Evolutionary conservation across 2,113 vertebrate species (phyloP).

Genomic region (Rhinoderma darwinii): DNA sequence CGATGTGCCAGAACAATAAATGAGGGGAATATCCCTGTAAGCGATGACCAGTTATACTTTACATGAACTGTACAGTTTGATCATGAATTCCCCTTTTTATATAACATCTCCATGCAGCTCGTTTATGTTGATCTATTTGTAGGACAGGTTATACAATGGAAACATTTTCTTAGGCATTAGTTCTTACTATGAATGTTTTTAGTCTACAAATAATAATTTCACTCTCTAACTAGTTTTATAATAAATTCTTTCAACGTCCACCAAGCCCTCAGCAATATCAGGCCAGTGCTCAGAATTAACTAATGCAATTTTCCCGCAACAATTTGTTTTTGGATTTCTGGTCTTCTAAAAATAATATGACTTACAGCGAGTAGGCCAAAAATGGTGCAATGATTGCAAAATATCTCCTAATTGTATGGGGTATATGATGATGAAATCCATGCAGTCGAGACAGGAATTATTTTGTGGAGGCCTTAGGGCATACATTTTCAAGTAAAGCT

Average conservation of each 20-base stretch:
- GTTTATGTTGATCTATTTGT: too few relatives aligned
- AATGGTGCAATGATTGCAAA: not conserved
- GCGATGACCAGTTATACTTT: too few relatives aligned
- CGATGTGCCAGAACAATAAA: too few relatives aligned
- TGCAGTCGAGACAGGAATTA: not conserved
- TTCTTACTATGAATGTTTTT: not conserved
- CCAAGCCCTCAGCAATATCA: not conserved
- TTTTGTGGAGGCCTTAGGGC: too few relatives aligned
- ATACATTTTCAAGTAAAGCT: too few relatives aligned
- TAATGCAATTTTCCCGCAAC: not conserved
- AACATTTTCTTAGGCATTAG: not conserved
- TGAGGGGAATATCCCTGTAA: too few relatives aligned
- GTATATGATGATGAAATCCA: not conserved
- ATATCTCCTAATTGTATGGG: not conserved
- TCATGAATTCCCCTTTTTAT: too few relatives aligned
- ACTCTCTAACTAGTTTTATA: not conserved
- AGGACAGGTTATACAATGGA: too few relatives aligned
- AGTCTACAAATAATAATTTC: not conserved
- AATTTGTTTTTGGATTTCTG: not conserved
- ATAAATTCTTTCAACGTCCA: not conserved
- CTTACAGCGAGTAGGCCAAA: too few relatives aligned
- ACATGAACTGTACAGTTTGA: too few relatives aligned
- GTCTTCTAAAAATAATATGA: not conserved
- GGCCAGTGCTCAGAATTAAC: not conserved
- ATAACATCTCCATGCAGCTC: too few relatives aligned